phyloP scores from a whole-genome alignment of 2,888 invertebrate species.

The Mesorhabditis sp. region DNA sequence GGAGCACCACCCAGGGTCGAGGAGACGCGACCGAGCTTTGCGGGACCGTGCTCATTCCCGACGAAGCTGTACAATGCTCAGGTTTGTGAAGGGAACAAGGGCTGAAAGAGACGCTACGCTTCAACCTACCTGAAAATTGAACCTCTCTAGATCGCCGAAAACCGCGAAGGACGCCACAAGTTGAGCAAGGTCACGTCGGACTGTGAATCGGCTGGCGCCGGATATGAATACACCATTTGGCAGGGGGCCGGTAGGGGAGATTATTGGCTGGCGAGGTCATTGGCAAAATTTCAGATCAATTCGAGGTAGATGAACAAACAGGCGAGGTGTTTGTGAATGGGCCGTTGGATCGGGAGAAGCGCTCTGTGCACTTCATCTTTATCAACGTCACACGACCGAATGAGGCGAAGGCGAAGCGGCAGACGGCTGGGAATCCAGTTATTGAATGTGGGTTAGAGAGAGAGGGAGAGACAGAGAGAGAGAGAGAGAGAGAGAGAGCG shows the following conservation, averaged over 20 bases:
- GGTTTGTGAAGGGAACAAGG: neutral
- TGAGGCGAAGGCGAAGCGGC: constrained; percentile 18
- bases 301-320: constrained; percentile 37
- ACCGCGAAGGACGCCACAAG: constrained; percentile 3
- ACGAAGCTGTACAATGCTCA: neutral
- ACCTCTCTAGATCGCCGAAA: neutral
- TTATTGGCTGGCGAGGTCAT: neutral
- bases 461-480: constrained; percentile 18
- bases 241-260: neutral
- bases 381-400: constrained; percentile 39
- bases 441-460: constrained; percentile 33
- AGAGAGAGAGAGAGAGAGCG: constrained; percentile 13
- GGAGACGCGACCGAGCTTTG: neutral
- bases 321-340: constrained; percentile 40
- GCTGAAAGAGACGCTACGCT: neutral
- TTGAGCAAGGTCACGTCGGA: constrained; percentile 8
- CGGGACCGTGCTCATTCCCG: neutral
- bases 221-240: constrained; percentile 8
- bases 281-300: constrained; percentile 36
- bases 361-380: constrained; percentile 42
- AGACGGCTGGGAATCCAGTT: constrained; percentile 20
- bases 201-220: neutral
- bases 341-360: constrained; percentile 47
- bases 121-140: constrained; percentile 5
- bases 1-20: neutral